Evolutionary conservation across 2,888 invertebrate genomes (phyloP), one percentile per base, ranked within the genome.

Genomic region (Caenorhabditis angaria): DNA sequence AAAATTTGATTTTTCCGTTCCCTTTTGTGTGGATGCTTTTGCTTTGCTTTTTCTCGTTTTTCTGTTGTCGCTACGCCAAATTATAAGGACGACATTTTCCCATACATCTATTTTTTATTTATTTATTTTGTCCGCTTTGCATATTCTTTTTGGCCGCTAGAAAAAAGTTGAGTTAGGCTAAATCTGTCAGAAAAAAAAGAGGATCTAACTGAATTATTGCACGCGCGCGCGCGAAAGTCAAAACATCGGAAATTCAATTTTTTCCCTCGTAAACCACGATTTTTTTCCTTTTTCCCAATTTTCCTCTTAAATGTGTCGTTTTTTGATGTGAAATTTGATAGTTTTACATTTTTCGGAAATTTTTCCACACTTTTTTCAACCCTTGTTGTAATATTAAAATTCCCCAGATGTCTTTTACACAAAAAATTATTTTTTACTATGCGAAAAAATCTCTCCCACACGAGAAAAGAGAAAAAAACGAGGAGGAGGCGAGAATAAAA

Each of bases 111-210:
- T 61, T 61, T 53, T 54, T 60, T 47, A 53, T 51, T 50, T 28
- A 22, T 61, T 61, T 62, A 62, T 68, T 62, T 50, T 62, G 58
- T 69, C 61, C 56, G 64, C 10, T 41, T 41, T 41, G 41, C 41
- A 41, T 41, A 41, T 41, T 41, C 41, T 41, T 41, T n/a, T n/a
- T n/a, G n/a, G n/a, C n/a, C n/a, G n/a, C n/a, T n/a, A n/a, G n/a
- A n/a, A n/a, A n/a, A n/a, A n/a, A n/a, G n/a, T n/a, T n/a, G n/a
- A n/a, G n/a, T n/a, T n/a, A n/a, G n/a, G n/a, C n/a, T n/a, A n/a
- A n/a, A n/a, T n/a, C n/a, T n/a, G n/a, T n/a, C n/a, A n/a, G n/a
- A n/a, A n/a, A n/a, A n/a, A n/a, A n/a, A n/a, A n/a, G n/a, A n/a
- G n/a, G n/a, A n/a, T n/a, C n/a, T n/a, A n/a, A n/a, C n/a, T n/a